Base-by-base conservation (phyloP, 2,888 invertebrate species). In the Plutella xylostella region DNA sequence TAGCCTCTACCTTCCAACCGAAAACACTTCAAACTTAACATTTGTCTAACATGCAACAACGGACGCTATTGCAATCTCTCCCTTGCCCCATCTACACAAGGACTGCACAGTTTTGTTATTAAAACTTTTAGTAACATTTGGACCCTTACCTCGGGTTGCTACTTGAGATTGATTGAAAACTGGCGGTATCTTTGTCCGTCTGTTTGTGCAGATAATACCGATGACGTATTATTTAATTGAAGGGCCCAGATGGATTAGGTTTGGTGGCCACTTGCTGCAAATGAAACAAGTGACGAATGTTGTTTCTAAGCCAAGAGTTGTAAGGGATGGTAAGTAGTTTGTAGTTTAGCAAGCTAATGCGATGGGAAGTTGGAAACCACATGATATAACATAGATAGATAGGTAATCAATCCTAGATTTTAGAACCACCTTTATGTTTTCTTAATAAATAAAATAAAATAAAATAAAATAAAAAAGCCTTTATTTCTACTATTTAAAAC, bases 111-210 rank as follows among this genome's bases (percentile, higher is more conserved):
- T 0, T 0, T 40, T 4, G 3, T 22, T 17, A n/a, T 46, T 31
- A 46, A 49, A 46, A 49, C 53, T 55, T 56, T 54, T 57, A 51
- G 58, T 56, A 78, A 73, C 79, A 79, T 75, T 79, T 78, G 77
- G 69, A 57, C 54, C 60, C 31, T 21, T 59, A 63, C 55, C 51
- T 52, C 51, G 51, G 51, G 11, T 48, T 45, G 55, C 55, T 58
- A 63, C 80, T 80, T 68, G 68, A 77, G 58, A 60, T 68, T 77
- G 78, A 82, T 80, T 79, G 80, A 70, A 78, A 77, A 75, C 70
- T 68, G 68, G 66, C 75, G 7, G 55, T 60, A 64, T 63, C 72
- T 65, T 73, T 74, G 72, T 77, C 49, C 65, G 68, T 72, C 66
- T 74, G 72, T 72, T 75, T 72, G 62, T 68, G 61, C 56, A 63